Evolutionary conservation across 1,140 invertebrate genomes (phyloP).

Genomic region (Listronotus bonariensis): DNA sequence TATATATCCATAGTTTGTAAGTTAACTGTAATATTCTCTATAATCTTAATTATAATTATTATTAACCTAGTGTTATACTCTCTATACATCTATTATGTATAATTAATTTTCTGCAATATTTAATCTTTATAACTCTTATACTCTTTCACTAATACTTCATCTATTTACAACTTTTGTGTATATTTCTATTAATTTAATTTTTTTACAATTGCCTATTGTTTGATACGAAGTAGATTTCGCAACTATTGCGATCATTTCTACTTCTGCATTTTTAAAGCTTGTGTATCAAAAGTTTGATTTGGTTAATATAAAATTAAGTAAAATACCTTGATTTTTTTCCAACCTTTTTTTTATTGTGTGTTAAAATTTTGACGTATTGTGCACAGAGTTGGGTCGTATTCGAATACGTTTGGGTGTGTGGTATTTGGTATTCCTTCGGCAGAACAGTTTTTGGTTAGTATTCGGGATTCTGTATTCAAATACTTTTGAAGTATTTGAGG

Average conservation of each 20-base stretch:
- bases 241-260: background rate
- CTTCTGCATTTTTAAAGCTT: constrained; percentile 24
- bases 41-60: constrained; percentile 33
- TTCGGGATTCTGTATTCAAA: no score
- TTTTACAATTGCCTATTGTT: constrained; percentile 22
- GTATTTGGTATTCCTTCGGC: no score
- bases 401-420: no score
- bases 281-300: constrained; percentile 34
- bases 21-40: constrained; percentile 35
- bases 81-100: constrained; percentile 19
- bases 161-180: constrained; percentile 33
- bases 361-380: no score
- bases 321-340: background rate
- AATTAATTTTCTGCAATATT: constrained; percentile 27
- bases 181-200: constrained; percentile 23
- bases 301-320: constrained; percentile 30
- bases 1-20: constrained; percentile 44
- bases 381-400: no score
- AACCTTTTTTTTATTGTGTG: constrained; percentile 9
- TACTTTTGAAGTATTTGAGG: no score
- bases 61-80: constrained; percentile 31
- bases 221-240: constrained; percentile 7
- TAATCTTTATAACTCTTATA: constrained; percentile 23
- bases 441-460: no score
- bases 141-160: constrained; percentile 22